Conservation (phyloP, 2,113 vertebrate species). For the human region GRCh38 chr12:130223001-130223500, state of each 20-base stretch:
- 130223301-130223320: too few species aligned
- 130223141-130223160: slow-evolving; percentile 68
- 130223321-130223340: neutral
- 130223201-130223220: neutral
- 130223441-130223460: neutral
- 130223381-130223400: neutral
- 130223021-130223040: slow-evolving; percentile 79
- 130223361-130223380: accelerated
- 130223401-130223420: neutral
- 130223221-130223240: accelerated
- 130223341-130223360: neutral
- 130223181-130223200: neutral
- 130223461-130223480: neutral
- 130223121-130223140: slow-evolving; percentile 77
- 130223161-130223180: slow-evolving; percentile 37
- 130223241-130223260: accelerated
- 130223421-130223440: neutral
- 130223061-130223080: slow-evolving; percentile 80
- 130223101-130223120: slow-evolving; percentile 77
- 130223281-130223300: neutral
- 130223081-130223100: slow-evolving; percentile 77
- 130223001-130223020: slow-evolving; percentile 74
- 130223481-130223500: too few species aligned
- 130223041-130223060: slow-evolving; percentile 77
- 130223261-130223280: neutral